phyloP scores from a whole-genome alignment of 2,888 invertebrate species.

The Girardia tigrina region DNA sequence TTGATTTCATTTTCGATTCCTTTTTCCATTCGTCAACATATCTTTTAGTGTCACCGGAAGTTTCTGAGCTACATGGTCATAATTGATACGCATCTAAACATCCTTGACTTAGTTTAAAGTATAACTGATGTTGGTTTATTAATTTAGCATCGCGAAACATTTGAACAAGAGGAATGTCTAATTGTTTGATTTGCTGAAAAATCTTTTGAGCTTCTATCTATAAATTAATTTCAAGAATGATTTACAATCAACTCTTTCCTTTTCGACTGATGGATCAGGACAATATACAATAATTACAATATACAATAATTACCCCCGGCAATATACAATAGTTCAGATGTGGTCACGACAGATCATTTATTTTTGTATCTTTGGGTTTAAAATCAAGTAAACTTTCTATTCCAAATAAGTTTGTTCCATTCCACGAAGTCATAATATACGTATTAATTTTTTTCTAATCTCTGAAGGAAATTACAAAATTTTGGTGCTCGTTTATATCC shows the following conservation, averaged over 20 bases:
- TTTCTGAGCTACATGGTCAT: background rate
- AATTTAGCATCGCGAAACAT: background rate
- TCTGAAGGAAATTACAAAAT: conserved; percentile 4
- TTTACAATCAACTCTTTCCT: background rate
- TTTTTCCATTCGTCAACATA: background rate
- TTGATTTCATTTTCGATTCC: background rate
- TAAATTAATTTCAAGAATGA: background rate
- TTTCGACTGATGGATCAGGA: background rate
- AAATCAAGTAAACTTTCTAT: background rate
- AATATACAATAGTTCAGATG: background rate
- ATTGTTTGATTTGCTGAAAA: background rate
- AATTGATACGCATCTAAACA: background rate
- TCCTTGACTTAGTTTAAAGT: conserved; percentile 3
- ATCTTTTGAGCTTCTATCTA: background rate
- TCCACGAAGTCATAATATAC: background rate
- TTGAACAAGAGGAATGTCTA: background rate
- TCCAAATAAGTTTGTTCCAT: background rate
- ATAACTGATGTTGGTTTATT: background rate
- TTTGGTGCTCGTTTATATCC: background rate
- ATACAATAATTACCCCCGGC: too few relatives aligned
- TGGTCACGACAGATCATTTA: background rate
- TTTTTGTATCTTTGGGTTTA: background rate
- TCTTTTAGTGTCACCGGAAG: background rate
- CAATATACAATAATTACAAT: too few relatives aligned
- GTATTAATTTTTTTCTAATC: background rate